Evolutionary conservation across 1,140 invertebrate species (phyloP).

Genomic region (Tribolium madens): DNA sequence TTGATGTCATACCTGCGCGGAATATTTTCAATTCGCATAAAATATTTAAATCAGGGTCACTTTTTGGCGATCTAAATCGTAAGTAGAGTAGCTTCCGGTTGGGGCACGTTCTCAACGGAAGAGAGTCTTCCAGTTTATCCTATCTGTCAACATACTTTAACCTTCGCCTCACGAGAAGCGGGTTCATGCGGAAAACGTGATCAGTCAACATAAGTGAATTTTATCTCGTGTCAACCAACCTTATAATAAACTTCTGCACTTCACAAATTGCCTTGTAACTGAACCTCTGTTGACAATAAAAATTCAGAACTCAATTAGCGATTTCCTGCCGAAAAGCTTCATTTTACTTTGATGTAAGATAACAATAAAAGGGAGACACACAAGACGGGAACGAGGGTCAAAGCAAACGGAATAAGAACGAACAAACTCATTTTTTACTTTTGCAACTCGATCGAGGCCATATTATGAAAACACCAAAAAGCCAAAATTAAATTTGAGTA

Average conservation of each 20-base stretch:
- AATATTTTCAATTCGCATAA: neutral
- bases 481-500: neutral
- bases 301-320: conserved; percentile 53
- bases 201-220: conserved; percentile 58
- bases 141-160: conserved; percentile 58
- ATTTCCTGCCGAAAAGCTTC: conserved; percentile 29
- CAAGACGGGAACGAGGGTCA: neutral
- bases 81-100: conserved; percentile 53
- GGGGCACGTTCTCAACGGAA: conserved; percentile 55
- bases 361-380: conserved; percentile 8
- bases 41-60: neutral
- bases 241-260: conserved; percentile 51
- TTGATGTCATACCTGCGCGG: conserved; percentile 3
- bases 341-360: conserved; percentile 38
- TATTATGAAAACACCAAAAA: conserved; percentile 16
- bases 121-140: conserved; percentile 57
- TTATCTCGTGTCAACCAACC: conserved; percentile 52
- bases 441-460: conserved; percentile 12
- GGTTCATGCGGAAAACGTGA: conserved; percentile 56
- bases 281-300: conserved; percentile 51
- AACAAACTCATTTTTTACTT: conserved; percentile 37
- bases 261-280: conserved; percentile 52
- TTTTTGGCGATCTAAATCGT: conserved; percentile 22
- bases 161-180: conserved; percentile 50
- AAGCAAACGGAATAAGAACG: conserved; percentile 11